Conservation (phyloP, 2,888 invertebrate genomes). For the Mimachlamys varia region DNA sequence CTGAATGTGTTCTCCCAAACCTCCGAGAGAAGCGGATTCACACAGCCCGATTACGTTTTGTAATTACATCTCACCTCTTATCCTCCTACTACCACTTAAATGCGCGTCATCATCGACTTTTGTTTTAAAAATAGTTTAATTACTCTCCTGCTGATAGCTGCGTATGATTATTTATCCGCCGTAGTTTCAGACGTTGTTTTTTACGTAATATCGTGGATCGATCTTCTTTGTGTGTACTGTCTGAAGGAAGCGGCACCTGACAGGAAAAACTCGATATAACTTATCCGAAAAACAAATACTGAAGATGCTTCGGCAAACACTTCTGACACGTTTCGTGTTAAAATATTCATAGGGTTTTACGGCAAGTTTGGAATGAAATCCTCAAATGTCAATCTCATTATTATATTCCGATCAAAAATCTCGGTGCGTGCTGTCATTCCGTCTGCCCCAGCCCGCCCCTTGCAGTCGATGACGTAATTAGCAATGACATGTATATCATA, state of each 20-base stretch:
- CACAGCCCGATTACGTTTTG: constrained; percentile 15
- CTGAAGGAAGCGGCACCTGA: background rate
- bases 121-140: constrained; percentile 26
- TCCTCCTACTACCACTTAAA: constrained; percentile 33
- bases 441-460: background rate
- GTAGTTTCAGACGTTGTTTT: background rate
- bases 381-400: constrained; percentile 23
- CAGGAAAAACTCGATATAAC: background rate
- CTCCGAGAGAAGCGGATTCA: constrained; percentile 4
- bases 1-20: background rate
- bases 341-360: constrained; percentile 22
- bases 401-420: constrained; percentile 36
- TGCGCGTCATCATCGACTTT: background rate
- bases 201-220: background rate
- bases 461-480: constrained; percentile 7
- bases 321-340: background rate
- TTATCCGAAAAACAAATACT: constrained; percentile 20
- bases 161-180: background rate
- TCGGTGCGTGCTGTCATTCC: background rate
- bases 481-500: background rate
- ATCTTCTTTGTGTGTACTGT: background rate
- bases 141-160: background rate
- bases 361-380: constrained; percentile 15
- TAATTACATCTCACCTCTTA: constrained; percentile 25
- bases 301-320: constrained; percentile 24